These are phyloP conservation scores for Labrus mixtus DNA, from an alignment of 2,113 vertebrate species.

Conservation along the genomic window DNA sequence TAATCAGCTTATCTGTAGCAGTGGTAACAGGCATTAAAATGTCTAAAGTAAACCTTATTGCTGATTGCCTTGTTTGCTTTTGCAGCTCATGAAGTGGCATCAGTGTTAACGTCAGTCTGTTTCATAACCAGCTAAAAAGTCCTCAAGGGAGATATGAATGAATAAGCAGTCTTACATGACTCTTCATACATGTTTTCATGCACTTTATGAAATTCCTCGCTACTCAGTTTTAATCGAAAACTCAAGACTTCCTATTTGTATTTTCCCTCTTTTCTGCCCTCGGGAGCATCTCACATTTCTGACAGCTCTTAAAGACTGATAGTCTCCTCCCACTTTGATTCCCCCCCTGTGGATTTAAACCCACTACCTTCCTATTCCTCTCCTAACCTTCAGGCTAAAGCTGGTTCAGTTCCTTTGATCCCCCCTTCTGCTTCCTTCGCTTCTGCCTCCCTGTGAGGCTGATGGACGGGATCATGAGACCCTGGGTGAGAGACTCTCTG, in stretches of 20 bases:
- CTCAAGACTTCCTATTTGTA: background rate
- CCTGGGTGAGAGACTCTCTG: conserved; percentile 31
- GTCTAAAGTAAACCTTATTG: background rate
- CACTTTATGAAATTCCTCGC: too few species aligned
- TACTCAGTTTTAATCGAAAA: background rate
- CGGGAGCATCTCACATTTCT: background rate
- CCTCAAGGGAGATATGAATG: background rate
- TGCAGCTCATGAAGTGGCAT: background rate
- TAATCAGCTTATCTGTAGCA: background rate
- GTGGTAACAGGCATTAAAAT: background rate
- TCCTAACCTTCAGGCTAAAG: conserved; percentile 46
- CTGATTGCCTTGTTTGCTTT: background rate
- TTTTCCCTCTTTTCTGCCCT: background rate
- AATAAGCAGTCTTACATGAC: too few species aligned
- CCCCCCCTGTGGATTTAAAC: conserved; percentile 21
- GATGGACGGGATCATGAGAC: conserved; percentile 62
- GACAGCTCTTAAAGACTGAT: conserved; percentile 14
- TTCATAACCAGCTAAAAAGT: background rate
- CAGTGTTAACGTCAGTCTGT: too few species aligned
- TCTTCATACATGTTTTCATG: too few species aligned
- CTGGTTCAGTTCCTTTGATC: conserved; percentile 42
- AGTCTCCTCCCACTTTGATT: conserved; percentile 8
- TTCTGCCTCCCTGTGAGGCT: conserved; percentile 31
- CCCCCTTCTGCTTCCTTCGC: background rate
- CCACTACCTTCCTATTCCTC: conserved; percentile 7